Base-by-base conservation (phyloP, 2,797 vertebrate species). In the Graptemys geographica region DNA sequence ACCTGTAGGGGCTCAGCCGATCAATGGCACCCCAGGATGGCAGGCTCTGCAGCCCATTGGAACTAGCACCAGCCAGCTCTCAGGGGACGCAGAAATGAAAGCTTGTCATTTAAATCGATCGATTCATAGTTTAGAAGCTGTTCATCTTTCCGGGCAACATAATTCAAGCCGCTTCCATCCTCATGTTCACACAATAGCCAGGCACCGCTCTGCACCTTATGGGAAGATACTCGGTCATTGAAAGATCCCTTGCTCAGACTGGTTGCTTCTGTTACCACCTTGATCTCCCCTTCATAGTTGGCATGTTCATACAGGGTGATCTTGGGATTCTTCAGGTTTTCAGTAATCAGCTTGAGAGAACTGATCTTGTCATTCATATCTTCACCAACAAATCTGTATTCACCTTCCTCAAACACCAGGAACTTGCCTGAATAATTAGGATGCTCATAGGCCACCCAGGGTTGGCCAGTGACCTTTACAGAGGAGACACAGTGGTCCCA, bases 11-110 rank as follows among this genome's bases (percentile, higher is more conserved):
- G 1, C 52, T 18, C 55, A 51, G 1, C 57, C 37, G n/a, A 27
- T 9, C 21, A 5, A 41, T 37, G 28, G 49, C 55, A 11, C 12
- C 6, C 56, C 25, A 49, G 9, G 1, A 0, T 2, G 21, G 16
- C 0, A 51, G 28, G 55, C 11, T 79, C 55, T 79, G 37, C 52
- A 28, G 69, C 6, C 88, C 95, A 94, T 41, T 51, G 88, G 52
- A 3, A 1, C 11, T 4, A 4, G 2, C 13, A 0, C 0, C 0
- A 10, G 19, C 96, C 94, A 0, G 96, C 27, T 0, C 2, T 47
- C n/a, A 97, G 96, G 27, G 96, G 96, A 2, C 65, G 92, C 53
- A 97, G 89, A 72, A 88, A 97, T 1, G 95, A 96, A 21, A 97
- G 89, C 52, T 85, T 91, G 87, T 96, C 33, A 0, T 93, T 83